These are phyloP conservation scores for Diglossa cyanea DNA, from an alignment of 2,797 vertebrate species.

Conservation along the genomic window DNA sequence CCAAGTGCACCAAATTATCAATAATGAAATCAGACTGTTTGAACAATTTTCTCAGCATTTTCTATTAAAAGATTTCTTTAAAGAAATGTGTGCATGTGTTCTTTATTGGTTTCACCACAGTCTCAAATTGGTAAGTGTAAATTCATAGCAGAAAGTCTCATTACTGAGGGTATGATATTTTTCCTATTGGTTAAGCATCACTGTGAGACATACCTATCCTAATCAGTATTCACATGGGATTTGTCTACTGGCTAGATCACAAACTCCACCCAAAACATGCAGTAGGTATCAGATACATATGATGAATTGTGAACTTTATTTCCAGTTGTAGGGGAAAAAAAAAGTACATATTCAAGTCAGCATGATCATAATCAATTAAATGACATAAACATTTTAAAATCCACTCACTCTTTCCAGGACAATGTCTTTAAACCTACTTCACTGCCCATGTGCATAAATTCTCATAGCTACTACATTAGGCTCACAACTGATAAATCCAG, in stretches of 20 bases:
- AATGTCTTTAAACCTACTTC: background rate
- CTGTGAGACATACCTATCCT: rapidly evolving
- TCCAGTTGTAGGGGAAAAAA: rapidly evolving
- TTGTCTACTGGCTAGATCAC: background rate
- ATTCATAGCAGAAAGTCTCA: background rate
- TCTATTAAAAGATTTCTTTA: background rate
- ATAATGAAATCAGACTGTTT: background rate
- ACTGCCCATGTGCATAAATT: rapidly evolving
- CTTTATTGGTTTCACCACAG: background rate
- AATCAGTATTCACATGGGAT: background rate
- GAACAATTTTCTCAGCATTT: background rate
- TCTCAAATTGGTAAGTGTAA: rapidly evolving
- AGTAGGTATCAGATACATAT: rapidly evolving
- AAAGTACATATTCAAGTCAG: background rate
- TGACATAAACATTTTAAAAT: background rate
- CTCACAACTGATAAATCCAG: background rate
- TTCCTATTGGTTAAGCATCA: background rate
- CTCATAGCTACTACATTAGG: background rate
- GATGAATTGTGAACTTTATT: background rate
- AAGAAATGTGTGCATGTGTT: background rate
- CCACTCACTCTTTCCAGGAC: background rate
- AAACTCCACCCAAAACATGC: background rate
- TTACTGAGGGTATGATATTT: background rate
- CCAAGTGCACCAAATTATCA: background rate
- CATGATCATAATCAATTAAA: background rate